Conservation (phyloP, 2,113 vertebrate species). For the Lota lota region DNA sequence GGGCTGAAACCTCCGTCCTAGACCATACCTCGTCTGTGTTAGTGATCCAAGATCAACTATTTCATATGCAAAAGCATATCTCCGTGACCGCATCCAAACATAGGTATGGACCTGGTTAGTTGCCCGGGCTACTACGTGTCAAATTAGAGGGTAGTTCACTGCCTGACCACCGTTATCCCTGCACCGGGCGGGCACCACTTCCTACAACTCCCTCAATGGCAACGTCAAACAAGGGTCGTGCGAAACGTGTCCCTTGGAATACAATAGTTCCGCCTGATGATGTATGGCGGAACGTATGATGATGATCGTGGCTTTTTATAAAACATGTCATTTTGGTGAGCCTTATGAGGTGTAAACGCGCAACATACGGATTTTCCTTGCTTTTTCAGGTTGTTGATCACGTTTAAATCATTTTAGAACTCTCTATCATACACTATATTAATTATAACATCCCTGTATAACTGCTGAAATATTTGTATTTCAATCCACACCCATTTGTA, state of each 20-base stretch:
- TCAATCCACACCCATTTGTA: no score
- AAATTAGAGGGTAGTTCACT: slow-evolving; percentile 22
- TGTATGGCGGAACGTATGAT: no score
- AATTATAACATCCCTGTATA: no score
- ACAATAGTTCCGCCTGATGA: slow-evolving; percentile 38
- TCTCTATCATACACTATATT: no score
- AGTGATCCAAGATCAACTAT: slow-evolving; percentile 7
- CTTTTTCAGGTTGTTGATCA: no score
- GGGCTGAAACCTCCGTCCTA: slow-evolving; percentile 33
- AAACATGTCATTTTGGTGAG: background rate
- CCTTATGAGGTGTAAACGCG: no score
- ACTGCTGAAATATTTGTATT: no score
- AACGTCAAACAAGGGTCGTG: background rate
- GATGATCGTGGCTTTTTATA: no score
- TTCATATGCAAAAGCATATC: slow-evolving; percentile 39
- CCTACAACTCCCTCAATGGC: slow-evolving; percentile 39
- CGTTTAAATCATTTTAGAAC: no score
- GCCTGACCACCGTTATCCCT: slow-evolving; percentile 21
- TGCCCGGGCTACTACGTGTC: slow-evolving; percentile 40
- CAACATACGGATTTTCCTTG: no score
- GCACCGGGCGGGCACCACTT: slow-evolving; percentile 57
- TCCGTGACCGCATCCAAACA: slow-evolving; percentile 2
- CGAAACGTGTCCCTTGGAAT: slow-evolving; percentile 16
- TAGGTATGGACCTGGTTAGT: background rate
- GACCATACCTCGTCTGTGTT: slow-evolving; percentile 53